Evolutionary conservation across 2,113 vertebrate species (phyloP), one percentile per base, ranked within the genome.

Genomic region (Chinchilla lanigera): DNA sequence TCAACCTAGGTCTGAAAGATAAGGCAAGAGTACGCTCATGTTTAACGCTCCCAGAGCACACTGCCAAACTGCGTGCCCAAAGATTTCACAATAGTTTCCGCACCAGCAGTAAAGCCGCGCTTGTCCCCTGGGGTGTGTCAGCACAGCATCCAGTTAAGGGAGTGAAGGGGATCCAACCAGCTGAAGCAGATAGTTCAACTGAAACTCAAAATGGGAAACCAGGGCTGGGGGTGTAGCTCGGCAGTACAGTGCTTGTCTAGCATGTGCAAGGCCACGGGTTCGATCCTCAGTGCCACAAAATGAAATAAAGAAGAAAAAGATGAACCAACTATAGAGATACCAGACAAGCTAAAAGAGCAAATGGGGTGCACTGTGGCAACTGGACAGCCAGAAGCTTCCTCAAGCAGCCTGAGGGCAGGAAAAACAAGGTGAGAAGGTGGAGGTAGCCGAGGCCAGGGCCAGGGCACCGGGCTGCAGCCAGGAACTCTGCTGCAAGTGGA

Each of bases 341-440:
- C 35, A 22, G 85, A 38, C 77, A 93, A 90, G 7, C 17, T 80
- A 5, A 44, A 71, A 35, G 24, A 24, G 5, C 10, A 4, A 17
- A 13, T 9, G 52, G 13, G 10, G 5, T 2, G 0, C 14, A 0
- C 12, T 0, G 7, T 60, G 8, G 38, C 24, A n/a, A 60, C 47
- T 47, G 2, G 14, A 82, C 10, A 52, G 47, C 89, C 24, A 13
- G 28, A 44, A 88, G 75, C 7, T 28, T 44, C 80, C 30, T 10
- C 7, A 0, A 13, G 22, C 28, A 75, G 41, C 41, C 50, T 11
- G 19, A 60, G 47, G 22, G 1, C 28, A 35, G 28, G 24, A 83
- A 9, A 1, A 54, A 33, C 22, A 35, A 3, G 44, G 26, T 54
- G 13, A 47, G 28, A 17, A 26, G 16, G 17, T 9, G 0, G 38